Base-by-base conservation (phyloP, 2,113 vertebrate genomes). In the Cinclus cinclus region DNA sequence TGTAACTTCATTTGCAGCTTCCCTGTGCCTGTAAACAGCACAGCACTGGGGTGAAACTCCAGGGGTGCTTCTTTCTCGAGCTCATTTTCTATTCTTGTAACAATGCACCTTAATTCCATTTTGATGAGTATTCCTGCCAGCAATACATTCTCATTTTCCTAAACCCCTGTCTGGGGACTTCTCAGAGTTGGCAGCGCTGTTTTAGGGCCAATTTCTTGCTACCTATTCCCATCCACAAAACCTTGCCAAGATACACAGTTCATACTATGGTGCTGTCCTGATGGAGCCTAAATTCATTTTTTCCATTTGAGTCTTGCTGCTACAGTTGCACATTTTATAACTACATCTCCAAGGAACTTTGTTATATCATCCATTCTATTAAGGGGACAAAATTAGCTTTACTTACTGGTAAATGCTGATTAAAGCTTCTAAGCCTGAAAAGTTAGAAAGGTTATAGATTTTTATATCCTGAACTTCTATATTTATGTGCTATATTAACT, bases 161-260 rank as follows among this genome's bases (percentile, higher is more conserved):
- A 96, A 95, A 83, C 58, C 83, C 77, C 46, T 63, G 4, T 78
- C 92, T 92, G 65, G 92, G 80, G 95, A 93, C 71, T 89, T 92
- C 55, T 90, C 67, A 89, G 90, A 90, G 86, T 88, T 93, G 95
- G 89, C 63, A 2, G 24, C 70, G 79, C 87, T 90, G 75, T 81
- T 97, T 93, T 30, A 94, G 50, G 71, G 94, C 85, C 71, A 96
- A 81, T 81, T 96, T 77, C 82, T 88, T 88, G 60, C 63, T 94
- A 89, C 87, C 71, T 87, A 83, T 67, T 93, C 83, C 79, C 50
- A 83, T 56, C 59, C 75, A 90, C 30, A 55, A 30, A 76, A 77
- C 22, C 75, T 70, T 85, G 84, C 91, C 90, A 90, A 95, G 67
- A 85, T 41, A 87, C 67, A 88, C 62, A 79, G 70, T 85, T 90